These are phyloP conservation scores for Cavia aperea DNA, from an alignment of 2,113 vertebrate genomes.

Conservation along the genomic window DNA sequence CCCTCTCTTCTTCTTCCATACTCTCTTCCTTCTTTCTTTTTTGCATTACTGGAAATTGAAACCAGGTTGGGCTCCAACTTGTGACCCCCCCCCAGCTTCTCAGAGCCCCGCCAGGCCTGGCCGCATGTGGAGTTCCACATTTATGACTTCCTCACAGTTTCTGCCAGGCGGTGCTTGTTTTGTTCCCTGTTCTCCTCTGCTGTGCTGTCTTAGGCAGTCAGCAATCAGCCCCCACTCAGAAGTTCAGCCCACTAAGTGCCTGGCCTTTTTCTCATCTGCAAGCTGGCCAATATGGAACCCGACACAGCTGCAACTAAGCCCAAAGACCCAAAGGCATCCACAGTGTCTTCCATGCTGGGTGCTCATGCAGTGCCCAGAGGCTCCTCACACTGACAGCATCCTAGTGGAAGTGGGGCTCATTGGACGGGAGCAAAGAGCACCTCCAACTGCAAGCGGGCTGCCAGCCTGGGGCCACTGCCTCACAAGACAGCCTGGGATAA, in stretches of 20 bases:
- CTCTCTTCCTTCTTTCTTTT: background rate
- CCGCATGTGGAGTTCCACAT: background rate
- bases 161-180: too few relatives aligned
- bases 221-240: too few relatives aligned
- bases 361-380: rapidly evolving
- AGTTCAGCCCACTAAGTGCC: rapidly evolving
- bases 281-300: too few relatives aligned
- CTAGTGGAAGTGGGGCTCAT: too few relatives aligned
- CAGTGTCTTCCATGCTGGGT: rapidly evolving
- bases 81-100: background rate
- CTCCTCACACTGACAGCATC: background rate
- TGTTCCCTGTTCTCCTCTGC: background rate
- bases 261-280: too few relatives aligned
- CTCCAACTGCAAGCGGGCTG: rapidly evolving
- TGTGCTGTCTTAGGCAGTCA: rapidly evolving
- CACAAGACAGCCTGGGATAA: rapidly evolving
- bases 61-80: background rate
- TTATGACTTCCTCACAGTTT: background rate
- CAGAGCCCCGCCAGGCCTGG: background rate
- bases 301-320: rapidly evolving
- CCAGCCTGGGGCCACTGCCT: background rate
- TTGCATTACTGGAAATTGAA: background rate
- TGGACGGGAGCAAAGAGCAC: rapidly evolving
- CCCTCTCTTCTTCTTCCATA: background rate
- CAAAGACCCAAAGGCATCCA: rapidly evolving